Conservation (phyloP, 2,113 vertebrate genomes). For the Lasiurus cinereus region DNA sequence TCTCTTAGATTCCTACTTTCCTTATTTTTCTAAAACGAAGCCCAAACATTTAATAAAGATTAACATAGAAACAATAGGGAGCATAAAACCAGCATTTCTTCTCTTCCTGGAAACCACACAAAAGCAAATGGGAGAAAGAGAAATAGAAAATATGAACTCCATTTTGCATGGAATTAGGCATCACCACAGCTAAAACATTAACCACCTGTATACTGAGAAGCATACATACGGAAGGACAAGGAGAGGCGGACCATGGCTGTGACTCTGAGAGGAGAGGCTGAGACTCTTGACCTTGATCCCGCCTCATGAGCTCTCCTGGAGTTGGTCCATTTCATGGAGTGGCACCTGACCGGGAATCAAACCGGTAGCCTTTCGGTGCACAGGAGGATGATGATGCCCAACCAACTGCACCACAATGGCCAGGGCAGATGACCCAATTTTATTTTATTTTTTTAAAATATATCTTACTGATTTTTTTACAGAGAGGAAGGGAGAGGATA, state of each 20-base stretch:
- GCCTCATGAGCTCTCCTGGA: background rate
- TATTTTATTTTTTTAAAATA: background rate
- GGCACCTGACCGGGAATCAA: background rate
- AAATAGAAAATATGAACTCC: background rate
- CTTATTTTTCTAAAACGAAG: conserved; percentile 23
- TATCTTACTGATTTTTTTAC: too few species aligned
- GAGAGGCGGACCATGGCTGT: rapidly evolving
- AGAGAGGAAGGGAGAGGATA: too few species aligned
- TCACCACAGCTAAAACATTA: background rate
- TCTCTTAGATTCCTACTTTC: background rate
- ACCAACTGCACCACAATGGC: background rate
- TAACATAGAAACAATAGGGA: background rate
- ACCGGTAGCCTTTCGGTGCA: background rate
- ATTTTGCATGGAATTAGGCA: background rate
- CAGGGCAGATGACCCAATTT: background rate
- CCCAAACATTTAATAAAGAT: background rate
- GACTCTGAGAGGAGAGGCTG: background rate
- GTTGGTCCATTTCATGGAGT: background rate
- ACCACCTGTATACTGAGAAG: rapidly evolving
- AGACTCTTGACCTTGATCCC: background rate
- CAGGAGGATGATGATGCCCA: too few species aligned
- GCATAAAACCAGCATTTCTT: background rate
- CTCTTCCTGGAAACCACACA: background rate
- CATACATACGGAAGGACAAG: rapidly evolving
- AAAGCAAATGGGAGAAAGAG: background rate